Base-by-base conservation (phyloP, 1,140 invertebrate species). In the Euura lappo region DNA sequence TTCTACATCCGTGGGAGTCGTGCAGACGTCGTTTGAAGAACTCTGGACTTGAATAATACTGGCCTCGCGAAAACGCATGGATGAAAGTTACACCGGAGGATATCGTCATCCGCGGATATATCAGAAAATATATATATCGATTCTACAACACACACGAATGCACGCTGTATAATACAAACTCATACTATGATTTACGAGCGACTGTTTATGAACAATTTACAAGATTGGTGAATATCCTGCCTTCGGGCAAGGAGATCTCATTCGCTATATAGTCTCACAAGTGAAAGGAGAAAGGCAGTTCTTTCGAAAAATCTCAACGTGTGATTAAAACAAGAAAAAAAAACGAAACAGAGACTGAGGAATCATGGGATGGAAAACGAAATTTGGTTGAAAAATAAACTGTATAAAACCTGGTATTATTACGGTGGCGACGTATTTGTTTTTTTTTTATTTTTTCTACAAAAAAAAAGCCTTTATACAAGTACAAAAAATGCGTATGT, bases 391-490 rank as follows among this genome's bases (percentile, higher is more conserved):
- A 72, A 70, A 69, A 79, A 74, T 76, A 75, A 13, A 13, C 60
- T 13, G n/a, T n/a, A 28, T 28, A 28, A 28, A 28, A 28, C 60
- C 13, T 42, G 66, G 8, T 42, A 11, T 75, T 79, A 81, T 77
- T 84, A 85, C 86, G 86, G 86, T 87, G 86, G 86, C 84, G 86
- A 87, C 82, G 84, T 84, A 81, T 85, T 86, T 84, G 84, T 84
- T 81, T 81, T 79, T 76, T 79, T 84, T 80, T 80, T 83, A 78
- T 75, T 81, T 86, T 86, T 82, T 84, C 79, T 83, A 85, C 79
- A 86, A 86, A 28, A 28, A 87, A 60, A 83, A 86, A 87, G 85
- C 86, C 85, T 87, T 87, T 87, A 87, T 87, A 87, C 85, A 87
- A 85, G 82, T 87, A 85, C 71, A 87, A 87, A 85, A 87, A 83